Base-by-base conservation (phyloP, 2,113 vertebrate genomes). In the Eclectus roratus region DNA sequence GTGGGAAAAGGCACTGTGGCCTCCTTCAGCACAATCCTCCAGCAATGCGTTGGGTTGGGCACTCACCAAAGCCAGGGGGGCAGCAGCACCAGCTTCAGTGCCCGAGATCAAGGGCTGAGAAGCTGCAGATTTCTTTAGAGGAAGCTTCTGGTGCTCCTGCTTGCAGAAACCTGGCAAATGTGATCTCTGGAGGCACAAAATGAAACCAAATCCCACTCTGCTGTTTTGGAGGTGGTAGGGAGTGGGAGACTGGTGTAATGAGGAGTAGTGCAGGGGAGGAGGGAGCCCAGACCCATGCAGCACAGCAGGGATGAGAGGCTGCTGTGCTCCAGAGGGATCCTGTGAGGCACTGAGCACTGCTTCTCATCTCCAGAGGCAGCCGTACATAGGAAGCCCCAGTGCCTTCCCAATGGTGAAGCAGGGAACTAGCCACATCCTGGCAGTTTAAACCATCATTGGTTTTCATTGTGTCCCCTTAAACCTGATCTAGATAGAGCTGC, bases 401-500 rank as follows among this genome's bases (percentile, higher is more conserved):
- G 53, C 33, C 56, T 27, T 27, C 66, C 52, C 46, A 23, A 0
- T 0, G 1, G 44, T 0, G 2, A 49, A 65, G 70, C 37, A 39
- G 53, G 60, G 41, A 35, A 47, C 13, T 8, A 44, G n/a, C 29
- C 15, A 7, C 18, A 13, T 7, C 11, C 61, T 81, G 77, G 91
- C 80, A 43, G 69, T 81, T 63, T 91, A 94, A 94, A 89, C 46
- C 89, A 74, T 56, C 92, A 74, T 68, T 35, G 94, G 44, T 79
- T 64, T 80, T 70, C 3, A 8, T 35, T n/a, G 56, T 52, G 60
- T 88, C 71, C 87, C 88, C 90, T 55, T 85, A 85, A 85, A 61
- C 82, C 85, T 77, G 60, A 83, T 85, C 65, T 43, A 73, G 53
- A 43, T 17, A n/a, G 77, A 94, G 83, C 71, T 65, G 44, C 66